Evolutionary conservation across 2,113 vertebrate genomes (phyloP).

Genomic region (Mormoops blainvillei): DNA sequence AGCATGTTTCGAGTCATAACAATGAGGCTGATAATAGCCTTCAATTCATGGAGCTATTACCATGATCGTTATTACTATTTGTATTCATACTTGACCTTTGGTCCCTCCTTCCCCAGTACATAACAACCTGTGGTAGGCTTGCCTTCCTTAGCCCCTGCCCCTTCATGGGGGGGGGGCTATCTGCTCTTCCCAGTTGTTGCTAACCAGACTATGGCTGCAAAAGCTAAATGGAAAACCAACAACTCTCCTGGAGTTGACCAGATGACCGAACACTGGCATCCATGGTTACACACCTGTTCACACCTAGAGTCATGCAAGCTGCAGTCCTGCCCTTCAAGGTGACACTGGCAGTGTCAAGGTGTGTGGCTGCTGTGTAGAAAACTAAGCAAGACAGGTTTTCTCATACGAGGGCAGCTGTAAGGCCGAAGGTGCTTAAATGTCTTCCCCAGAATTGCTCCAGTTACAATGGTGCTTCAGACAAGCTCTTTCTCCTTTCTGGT

Average conservation of each 20-base stretch:
- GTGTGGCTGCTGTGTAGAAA: background rate
- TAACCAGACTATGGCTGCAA: background rate
- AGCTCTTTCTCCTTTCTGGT: background rate
- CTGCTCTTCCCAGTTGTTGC: background rate
- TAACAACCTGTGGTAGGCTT: background rate
- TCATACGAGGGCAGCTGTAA: background rate
- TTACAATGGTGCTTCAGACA: background rate
- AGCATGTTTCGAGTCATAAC: background rate
- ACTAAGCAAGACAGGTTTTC: background rate
- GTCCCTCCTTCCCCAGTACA: background rate
- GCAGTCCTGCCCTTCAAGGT: background rate
- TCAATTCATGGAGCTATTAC: background rate
- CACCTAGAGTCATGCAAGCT: fast-evolving
- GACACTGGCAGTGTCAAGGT: background rate
- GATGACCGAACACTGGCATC: background rate
- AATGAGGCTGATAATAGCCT: background rate
- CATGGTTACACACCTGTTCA: background rate
- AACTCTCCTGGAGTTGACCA: background rate
- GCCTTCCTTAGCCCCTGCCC: background rate
- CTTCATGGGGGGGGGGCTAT: background rate
- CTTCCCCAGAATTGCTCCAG: background rate
- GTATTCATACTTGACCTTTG: background rate
- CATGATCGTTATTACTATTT: background rate
- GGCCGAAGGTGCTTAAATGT: background rate
- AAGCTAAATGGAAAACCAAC: background rate